Base-by-base conservation (phyloP, 2,797 vertebrate species). In the Tokudaia muenninki region DNA sequence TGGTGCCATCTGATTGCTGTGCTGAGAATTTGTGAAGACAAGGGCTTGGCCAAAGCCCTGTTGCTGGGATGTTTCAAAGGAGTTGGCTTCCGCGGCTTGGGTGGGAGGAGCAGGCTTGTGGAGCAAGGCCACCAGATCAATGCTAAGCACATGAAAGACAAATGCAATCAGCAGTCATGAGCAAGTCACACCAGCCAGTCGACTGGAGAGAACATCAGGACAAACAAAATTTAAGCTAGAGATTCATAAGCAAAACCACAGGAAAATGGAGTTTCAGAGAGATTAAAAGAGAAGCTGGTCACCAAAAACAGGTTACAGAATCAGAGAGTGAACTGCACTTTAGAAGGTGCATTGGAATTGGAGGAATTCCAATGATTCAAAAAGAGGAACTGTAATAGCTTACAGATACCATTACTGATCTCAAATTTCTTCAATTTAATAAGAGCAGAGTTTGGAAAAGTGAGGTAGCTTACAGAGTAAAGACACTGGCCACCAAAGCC, bases 1-100 rank as follows among this genome's bases (percentile, higher is more conserved):
- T 86, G 99, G 98, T 61, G 98, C 96, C 96, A 98, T 97, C 92
- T 98, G 98, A 83, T 95, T 98, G 97, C 98, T 99, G 98, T 99
- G 99, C 97, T 99, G 99, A 97, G 99, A 99, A 98, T 99, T 99
- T 52, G 99, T 99, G 98, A 99, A 99, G 88, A 99, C 99, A 95
- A 99, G 98, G 86, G 99, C 99, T 98, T 99, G 99, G 77, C 99
- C 99, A 95, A 99, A 99, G 96, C 98, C 98, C 98, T 99, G 99
- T 50, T 98, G 98, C 65, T 99, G 99, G 7, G 99, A 9, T 75
- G 96, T 87, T 96, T 99, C 99, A 59, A 99, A 99, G 41, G 99
- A 98, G 94, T 84, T 99, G 97, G 99, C 95, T 98, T 99, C 99
- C 96, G 98, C 97, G 97, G 98, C 98, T 95, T 97, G 98, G 61